These are phyloP conservation scores for Prosapia bicincta DNA, from an alignment of 2,888 invertebrate genomes.

Conservation along the genomic window DNA sequence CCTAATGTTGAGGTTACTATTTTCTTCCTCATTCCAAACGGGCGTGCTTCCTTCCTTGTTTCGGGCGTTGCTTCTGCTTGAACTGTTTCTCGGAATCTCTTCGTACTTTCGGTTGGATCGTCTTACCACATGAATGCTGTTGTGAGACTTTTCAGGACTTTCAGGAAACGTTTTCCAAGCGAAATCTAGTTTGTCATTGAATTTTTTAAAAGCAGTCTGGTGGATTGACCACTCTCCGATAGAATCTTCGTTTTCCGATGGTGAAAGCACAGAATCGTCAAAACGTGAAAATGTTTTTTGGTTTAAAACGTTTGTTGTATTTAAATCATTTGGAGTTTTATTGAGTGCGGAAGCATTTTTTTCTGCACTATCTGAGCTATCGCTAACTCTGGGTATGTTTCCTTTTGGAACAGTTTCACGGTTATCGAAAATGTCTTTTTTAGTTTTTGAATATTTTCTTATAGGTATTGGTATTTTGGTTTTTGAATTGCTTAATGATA, in stretches of 20 bases:
- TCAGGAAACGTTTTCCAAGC: not conserved
- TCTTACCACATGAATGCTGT: not conserved
- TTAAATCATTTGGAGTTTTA: no score
- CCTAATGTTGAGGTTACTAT: slow-evolving; percentile 25
- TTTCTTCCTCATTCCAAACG: not conserved
- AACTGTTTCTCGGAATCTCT: not conserved
- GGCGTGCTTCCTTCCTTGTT: not conserved
- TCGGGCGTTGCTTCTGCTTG: not conserved
- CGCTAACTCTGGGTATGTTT: not conserved
- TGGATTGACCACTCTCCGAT: not conserved
- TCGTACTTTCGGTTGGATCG: not conserved
- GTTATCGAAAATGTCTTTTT: not conserved
- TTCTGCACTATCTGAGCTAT: no score
- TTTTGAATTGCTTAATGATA: not conserved
- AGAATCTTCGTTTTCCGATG: not conserved
- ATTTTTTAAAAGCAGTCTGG: not conserved
- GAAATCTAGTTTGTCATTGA: not conserved
- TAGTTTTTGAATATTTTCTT: not conserved
- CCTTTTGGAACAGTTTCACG: no score
- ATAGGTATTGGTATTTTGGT: not conserved
- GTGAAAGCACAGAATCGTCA: not conserved
- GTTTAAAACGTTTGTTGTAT: no score
- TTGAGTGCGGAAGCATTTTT: no score
- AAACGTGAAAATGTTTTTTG: not conserved
- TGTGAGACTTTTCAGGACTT: not conserved